phyloP scores from a whole-genome alignment of 2,113 vertebrate genomes.

The Ictidomys tridecemlineatus region DNA sequence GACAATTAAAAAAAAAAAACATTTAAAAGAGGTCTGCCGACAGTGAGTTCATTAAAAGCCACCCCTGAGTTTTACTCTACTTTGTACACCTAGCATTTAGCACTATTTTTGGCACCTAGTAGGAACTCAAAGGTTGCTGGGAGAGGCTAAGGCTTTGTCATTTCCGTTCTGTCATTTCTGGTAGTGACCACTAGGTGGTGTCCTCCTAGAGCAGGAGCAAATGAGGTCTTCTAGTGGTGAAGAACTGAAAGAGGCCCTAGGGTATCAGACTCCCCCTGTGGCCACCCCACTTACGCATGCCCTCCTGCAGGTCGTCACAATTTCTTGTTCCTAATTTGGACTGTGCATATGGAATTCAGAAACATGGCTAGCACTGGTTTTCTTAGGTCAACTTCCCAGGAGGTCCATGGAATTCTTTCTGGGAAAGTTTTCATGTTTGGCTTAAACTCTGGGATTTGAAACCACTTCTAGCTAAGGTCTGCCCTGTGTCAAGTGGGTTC shows the following conservation, averaged over 20 bases:
- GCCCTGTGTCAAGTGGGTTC: not conserved
- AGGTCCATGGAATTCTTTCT: not conserved
- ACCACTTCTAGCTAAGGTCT: not conserved
- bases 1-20: too few species aligned
- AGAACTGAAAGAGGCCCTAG: not conserved
- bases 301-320: not conserved
- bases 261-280: not conserved
- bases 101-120: not conserved
- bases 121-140: not conserved
- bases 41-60: not conserved
- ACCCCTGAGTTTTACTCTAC: not conserved
- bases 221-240: not conserved
- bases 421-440: not conserved
- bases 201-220: slow-evolving; percentile 2
- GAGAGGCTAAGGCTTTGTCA: not conserved
- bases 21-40: not conserved
- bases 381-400: not conserved
- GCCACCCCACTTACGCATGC: accelerated
- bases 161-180: slow-evolving; percentile 27
- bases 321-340: not conserved
- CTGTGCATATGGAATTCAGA: not conserved
- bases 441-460: not conserved
- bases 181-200: slow-evolving; percentile 61
- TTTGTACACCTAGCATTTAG: not conserved
- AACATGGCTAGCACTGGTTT: not conserved